These are phyloP conservation scores for Myotis daubentonii DNA, from an alignment of 2,797 vertebrate species.

Conservation along the genomic window DNA sequence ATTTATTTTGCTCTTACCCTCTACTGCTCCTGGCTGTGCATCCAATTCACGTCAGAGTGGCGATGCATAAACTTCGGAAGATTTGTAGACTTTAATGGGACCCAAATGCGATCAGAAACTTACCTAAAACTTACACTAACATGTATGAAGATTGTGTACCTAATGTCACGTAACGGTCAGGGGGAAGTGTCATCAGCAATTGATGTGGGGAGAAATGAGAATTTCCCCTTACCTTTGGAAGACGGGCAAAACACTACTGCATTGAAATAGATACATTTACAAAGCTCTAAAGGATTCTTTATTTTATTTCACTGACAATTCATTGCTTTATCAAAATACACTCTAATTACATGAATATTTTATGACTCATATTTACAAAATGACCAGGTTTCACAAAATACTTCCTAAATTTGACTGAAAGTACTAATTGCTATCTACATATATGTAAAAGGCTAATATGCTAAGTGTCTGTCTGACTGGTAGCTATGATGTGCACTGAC, in stretches of 20 bases:
- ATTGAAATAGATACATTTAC: background rate
- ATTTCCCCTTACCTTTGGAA: background rate
- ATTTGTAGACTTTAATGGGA: slow-evolving; percentile 45
- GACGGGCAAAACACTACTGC: background rate
- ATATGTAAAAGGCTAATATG: no score
- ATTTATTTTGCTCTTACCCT: slow-evolving; percentile 37
- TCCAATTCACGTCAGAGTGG: slow-evolving; percentile 17
- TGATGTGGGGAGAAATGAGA: slow-evolving; percentile 3
- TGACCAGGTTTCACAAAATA: background rate
- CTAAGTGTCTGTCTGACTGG: no score
- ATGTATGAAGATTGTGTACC: background rate
- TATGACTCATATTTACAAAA: background rate
- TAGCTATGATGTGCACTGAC: no score
- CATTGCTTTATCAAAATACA: background rate
- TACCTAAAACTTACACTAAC: background rate
- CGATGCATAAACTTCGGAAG: slow-evolving; percentile 16
- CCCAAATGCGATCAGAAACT: background rate
- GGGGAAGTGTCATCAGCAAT: background rate
- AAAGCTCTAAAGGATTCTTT: background rate
- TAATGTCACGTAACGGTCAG: background rate
- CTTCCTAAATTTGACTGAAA: slow-evolving; percentile 28
- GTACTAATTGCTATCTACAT: background rate
- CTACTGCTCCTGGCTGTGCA: slow-evolving; percentile 18
- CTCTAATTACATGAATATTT: background rate
- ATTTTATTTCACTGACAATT: background rate